Evolutionary conservation across 2,797 vertebrate species (phyloP).

Genomic region (Peromyscus aztecus): DNA sequence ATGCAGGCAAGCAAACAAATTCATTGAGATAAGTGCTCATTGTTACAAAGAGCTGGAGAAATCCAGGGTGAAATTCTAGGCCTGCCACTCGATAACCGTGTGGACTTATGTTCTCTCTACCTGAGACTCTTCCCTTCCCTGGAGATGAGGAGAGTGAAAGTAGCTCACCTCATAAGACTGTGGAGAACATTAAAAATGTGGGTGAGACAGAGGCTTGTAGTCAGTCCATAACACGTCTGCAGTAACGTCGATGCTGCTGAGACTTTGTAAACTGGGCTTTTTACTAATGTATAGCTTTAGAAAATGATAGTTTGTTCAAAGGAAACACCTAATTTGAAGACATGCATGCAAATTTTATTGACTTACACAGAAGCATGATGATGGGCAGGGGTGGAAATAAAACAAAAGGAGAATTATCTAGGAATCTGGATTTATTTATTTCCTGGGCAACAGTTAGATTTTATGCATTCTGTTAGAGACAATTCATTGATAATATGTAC

Average conservation of each 20-base stretch:
- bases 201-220: not conserved
- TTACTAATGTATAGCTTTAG: not conserved
- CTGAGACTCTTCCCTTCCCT: not conserved
- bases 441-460: not conserved
- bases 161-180: not conserved
- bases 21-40: not conserved
- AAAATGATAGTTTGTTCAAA: slow-evolving; percentile 50
- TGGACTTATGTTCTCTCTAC: not conserved
- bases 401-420: slow-evolving; percentile 47
- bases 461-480: slow-evolving; percentile 16
- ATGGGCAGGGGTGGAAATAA: not conserved
- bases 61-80: slow-evolving; percentile 22
- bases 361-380: not conserved
- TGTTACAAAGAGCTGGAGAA: not conserved
- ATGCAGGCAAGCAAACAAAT: not conserved
- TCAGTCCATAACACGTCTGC: not conserved
- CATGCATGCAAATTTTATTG: not conserved
- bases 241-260: not conserved
- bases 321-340: not conserved
- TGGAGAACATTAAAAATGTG: not conserved
- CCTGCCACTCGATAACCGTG: not conserved
- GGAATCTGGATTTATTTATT: slow-evolving; percentile 31
- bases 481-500: slow-evolving; percentile 24
- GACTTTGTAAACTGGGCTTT: not conserved
- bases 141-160: not conserved